Evolutionary conservation across 2,113 vertebrate species (phyloP).

Genomic region (Bucco capensis): DNA sequence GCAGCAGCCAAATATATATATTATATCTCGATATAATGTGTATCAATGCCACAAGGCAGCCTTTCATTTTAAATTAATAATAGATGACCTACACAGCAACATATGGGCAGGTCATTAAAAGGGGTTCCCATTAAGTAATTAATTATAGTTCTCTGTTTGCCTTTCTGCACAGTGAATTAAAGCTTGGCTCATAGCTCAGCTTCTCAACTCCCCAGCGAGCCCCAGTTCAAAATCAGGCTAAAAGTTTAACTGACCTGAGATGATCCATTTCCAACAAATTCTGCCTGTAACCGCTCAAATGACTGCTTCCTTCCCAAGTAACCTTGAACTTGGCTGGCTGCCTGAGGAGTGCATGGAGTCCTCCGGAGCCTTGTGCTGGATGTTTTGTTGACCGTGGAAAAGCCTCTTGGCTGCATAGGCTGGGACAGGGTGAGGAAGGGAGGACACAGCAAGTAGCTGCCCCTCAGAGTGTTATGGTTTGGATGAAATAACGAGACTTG

Average conservation of each 20-base stretch:
- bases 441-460: background rate
- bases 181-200: background rate
- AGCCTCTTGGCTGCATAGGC: background rate
- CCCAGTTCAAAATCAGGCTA: background rate
- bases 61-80: background rate
- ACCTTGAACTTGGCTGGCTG: background rate
- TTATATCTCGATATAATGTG: accelerated
- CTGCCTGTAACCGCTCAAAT: background rate
- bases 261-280: background rate
- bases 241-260: background rate
- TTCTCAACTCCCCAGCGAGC: background rate
- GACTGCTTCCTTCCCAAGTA: background rate
- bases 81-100: background rate
- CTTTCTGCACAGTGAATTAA: background rate
- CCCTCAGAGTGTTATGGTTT: too few species aligned
- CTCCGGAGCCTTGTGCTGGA: background rate
- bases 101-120: conserved; percentile 13
- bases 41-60: accelerated
- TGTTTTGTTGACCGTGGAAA: accelerated
- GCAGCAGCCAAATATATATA: too few species aligned
- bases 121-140: background rate
- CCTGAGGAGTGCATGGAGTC: accelerated
- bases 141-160: background rate
- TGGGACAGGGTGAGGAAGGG: background rate
- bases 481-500: too few species aligned